phyloP scores from a whole-genome alignment of 2,113 vertebrate species.

The Rhynchomys soricoides region DNA sequence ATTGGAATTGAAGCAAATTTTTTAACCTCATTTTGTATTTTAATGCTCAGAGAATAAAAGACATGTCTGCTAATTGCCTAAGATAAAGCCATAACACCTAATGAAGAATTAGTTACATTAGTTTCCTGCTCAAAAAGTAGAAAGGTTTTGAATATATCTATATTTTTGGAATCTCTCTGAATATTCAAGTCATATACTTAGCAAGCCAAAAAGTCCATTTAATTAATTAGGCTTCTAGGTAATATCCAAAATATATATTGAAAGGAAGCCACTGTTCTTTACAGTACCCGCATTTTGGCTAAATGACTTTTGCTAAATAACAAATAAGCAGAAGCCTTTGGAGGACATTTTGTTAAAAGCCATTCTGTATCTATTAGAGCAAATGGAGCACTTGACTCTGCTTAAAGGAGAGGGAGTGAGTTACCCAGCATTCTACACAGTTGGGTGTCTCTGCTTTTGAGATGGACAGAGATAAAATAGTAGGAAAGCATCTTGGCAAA shows the following conservation, averaged over 20 bases:
- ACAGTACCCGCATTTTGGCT: conserved; percentile 32
- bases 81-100: conserved; percentile 49
- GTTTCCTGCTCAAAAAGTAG: conserved; percentile 22
- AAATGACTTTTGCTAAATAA: conserved; percentile 42
- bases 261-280: conserved; percentile 63
- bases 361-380: conserved; percentile 14
- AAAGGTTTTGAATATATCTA: conserved; percentile 52
- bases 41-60: conserved; percentile 67
- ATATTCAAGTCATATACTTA: conserved; percentile 48
- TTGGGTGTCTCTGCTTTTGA: conserved; percentile 29
- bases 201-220: conserved; percentile 59
- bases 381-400: conserved; percentile 49
- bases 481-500: conserved; percentile 58
- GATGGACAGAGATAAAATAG: conserved; percentile 36
- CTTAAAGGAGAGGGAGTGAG: background rate
- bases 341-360: conserved; percentile 51
- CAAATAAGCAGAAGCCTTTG: background rate
- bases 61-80: conserved; percentile 58
- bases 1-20: conserved; percentile 40
- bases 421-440: conserved; percentile 38
- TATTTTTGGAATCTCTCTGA: conserved; percentile 44
- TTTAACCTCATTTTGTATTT: conserved; percentile 61
- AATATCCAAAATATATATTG: conserved; percentile 59
- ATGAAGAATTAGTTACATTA: conserved; percentile 33
- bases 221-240: conserved; percentile 43